Conservation (phyloP, 2,888 invertebrate species). For the Apodemia zela region DNA sequence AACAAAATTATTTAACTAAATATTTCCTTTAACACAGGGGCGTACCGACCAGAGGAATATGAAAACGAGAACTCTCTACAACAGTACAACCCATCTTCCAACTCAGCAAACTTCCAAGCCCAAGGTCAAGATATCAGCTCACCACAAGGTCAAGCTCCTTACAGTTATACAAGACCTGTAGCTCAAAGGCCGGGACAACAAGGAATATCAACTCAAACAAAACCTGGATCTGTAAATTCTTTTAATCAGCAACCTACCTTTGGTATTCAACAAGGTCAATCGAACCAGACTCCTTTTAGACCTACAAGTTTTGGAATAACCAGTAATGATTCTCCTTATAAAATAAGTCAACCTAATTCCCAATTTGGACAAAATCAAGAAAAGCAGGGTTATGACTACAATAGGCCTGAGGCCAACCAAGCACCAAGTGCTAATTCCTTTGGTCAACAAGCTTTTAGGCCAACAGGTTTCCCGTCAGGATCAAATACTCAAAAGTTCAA, state of each 20-base stretch:
- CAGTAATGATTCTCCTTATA: background rate
- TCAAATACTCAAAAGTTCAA: background rate
- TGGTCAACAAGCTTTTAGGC: background rate
- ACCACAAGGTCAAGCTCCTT: slow-evolving; percentile 15
- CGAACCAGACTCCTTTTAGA: background rate
- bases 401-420: background rate
- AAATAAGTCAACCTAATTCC: background rate
- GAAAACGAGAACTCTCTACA: slow-evolving; percentile 34
- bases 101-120: slow-evolving; percentile 19
- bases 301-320: background rate
- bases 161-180: slow-evolving; percentile 4
- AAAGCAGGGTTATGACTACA: background rate
- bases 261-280: slow-evolving; percentile 11
- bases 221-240: background rate
- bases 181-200: background rate
- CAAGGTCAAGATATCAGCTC: slow-evolving; percentile 28
- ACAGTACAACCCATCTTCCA: slow-evolving; percentile 27
- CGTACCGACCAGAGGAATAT: slow-evolving; percentile 65
- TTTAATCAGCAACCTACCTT: slow-evolving; percentile 7
- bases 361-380: background rate
- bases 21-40: slow-evolving; percentile 48
- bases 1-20: too few relatives aligned
- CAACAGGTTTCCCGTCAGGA: background rate
- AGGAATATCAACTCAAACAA: slow-evolving; percentile 7
- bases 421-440: background rate